These are phyloP conservation scores for Mormoops blainvillei DNA, from an alignment of 2,113 vertebrate species.

Conservation along the genomic window DNA sequence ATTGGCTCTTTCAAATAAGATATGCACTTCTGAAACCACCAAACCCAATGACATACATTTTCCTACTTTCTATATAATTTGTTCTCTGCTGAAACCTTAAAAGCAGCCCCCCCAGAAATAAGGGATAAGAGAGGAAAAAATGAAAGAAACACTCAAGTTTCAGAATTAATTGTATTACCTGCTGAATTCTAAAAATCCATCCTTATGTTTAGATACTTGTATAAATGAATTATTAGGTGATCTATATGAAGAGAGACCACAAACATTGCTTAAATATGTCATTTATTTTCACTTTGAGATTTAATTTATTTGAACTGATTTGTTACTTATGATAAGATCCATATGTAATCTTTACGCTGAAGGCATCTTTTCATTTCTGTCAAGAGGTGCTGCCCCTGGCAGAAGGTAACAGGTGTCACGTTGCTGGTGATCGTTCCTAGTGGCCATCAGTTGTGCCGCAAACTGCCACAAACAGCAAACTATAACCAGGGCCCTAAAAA, in stretches of 20 bases:
- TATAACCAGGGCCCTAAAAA: neutral
- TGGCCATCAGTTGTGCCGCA: too few relatives aligned
- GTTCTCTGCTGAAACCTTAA: neutral
- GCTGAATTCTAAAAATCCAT: neutral
- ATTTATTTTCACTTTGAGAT: neutral
- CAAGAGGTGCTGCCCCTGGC: neutral
- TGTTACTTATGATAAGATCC: neutral
- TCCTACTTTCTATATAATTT: neutral
- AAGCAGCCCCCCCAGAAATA: too few relatives aligned
- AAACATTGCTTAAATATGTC: neutral
- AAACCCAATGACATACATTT: neutral
- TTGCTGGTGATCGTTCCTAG: accelerated
- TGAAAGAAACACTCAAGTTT: neutral
- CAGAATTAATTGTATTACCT: neutral
- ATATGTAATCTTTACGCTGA: neutral
- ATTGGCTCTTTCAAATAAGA: neutral
- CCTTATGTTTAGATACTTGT: neutral
- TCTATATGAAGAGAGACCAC: neutral
- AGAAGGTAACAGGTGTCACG: too few relatives aligned
- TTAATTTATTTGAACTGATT: neutral
- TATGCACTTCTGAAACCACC: neutral
- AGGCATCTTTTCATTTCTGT: neutral
- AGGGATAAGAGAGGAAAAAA: too few relatives aligned
- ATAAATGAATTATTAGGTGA: neutral
- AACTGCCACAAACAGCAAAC: too few relatives aligned